Evolutionary conservation across 2,797 vertebrate species (phyloP).

Genomic region (Acomys russatus): DNA sequence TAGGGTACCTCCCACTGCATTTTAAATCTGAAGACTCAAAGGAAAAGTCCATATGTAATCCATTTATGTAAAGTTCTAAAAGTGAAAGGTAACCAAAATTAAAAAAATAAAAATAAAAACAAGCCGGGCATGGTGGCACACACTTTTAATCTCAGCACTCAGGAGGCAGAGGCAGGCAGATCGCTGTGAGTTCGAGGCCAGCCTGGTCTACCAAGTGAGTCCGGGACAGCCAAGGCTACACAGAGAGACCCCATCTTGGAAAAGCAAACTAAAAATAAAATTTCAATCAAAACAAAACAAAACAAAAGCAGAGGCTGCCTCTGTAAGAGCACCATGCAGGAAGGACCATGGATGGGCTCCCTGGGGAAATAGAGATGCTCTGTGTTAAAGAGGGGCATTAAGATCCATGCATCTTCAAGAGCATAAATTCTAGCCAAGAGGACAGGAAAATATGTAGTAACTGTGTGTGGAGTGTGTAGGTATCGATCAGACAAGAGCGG

Average conservation of each 20-base stretch:
- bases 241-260: too few relatives aligned
- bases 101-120: background rate
- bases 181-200: too few relatives aligned
- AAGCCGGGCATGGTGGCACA: too few relatives aligned
- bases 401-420: background rate
- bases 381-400: background rate
- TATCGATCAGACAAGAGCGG: background rate
- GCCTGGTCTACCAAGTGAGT: too few relatives aligned
- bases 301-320: background rate
- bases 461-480: background rate
- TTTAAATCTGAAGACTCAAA: background rate
- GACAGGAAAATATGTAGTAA: background rate
- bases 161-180: too few relatives aligned
- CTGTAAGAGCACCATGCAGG: background rate
- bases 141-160: too few relatives aligned
- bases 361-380: background rate
- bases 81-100: conserved; percentile 18
- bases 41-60: background rate
- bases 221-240: too few relatives aligned
- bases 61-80: conserved; percentile 8
- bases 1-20: background rate
- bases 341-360: background rate
- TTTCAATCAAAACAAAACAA: background rate
- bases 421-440: conserved; percentile 14
- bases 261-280: too few relatives aligned